Base-by-base conservation (phyloP, 2,113 vertebrate genomes). In the Peucedramus taeniatus region DNA sequence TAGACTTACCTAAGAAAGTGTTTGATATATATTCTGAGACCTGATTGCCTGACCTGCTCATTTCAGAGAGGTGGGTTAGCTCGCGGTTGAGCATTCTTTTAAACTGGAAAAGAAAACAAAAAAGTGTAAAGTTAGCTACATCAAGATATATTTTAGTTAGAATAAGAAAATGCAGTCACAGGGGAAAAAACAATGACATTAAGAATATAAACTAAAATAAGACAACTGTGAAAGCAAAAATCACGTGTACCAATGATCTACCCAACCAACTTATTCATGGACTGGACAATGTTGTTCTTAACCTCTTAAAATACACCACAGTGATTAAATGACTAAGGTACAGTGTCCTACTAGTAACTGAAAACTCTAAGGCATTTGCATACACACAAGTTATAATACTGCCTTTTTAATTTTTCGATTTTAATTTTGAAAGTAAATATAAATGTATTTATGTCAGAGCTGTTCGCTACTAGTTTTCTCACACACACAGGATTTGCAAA, bases 11-110 rank as follows among this genome's bases (percentile, higher is more conserved):
- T 97, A 99, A 98, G 98, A 99, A 99, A 39, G 99, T 99, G 98
- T 98, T 99, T 63, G 99, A 99, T 96, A 99, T 99, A 97, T 98
- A 99, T 97, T 99, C 99, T 9, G 99, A 99, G 94, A 99, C 99
- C 96, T 99, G 99, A 97, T 99, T 99, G 96, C 99, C 99, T 88
- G 99, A 99, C 49, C 99, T 98, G 97, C 99, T 99, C 99, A 99
- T 99, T 98, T 99, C 99, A 72, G 99, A 99, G 54, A 99, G 98
- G 95, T 99, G 99, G 84, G 98, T 99, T 77, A 99, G 98, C 96
- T 99, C 99, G 92, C 99, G 98, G 96, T 99, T 99, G 89, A 99
- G 98, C 99, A 99, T 99, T 97, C 99, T 99, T 97, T 99, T 99
- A 97, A 99, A 99, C 99, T 99, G 97, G 51, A 98, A 98, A 97